A percentile compares a stretch with the other conserved stretches of the same genome.
Conservation (phyloP, 2,113 vertebrate genomes). For the Cottus gobio region DNA sequence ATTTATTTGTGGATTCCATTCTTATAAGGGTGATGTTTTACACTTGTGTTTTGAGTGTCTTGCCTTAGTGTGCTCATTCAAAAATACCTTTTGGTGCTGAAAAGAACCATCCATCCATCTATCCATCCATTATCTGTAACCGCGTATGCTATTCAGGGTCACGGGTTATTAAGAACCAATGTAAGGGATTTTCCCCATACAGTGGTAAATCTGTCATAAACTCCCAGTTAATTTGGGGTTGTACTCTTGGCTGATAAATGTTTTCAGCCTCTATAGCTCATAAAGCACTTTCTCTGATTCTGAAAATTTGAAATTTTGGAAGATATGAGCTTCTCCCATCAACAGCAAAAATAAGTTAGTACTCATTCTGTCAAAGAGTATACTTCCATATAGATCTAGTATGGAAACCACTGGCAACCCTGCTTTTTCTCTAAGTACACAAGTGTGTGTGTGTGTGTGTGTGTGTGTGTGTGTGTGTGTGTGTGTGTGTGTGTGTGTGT, state of each 20-base stretch:
- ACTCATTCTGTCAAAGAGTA: too few relatives aligned
- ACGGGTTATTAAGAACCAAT: not conserved
- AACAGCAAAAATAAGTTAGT: too few relatives aligned
- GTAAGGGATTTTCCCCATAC: not conserved
- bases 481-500: not conserved
- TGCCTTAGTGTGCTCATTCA: not conserved
- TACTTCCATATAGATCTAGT: too few relatives aligned
- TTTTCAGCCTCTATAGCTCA: not conserved
- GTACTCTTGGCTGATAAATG: not conserved
- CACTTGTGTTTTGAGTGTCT: not conserved
- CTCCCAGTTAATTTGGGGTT: not conserved
- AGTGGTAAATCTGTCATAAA: not conserved
- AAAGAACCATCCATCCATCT: not conserved
- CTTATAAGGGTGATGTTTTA: not conserved
- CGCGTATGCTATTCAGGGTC: too few relatives aligned
- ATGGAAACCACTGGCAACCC: too few relatives aligned
- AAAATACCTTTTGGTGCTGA: not conserved
- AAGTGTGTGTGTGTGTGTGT: not conserved
- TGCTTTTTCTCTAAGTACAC: too few relatives aligned
- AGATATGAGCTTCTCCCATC: not conserved
- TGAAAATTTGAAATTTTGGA: not conserved
- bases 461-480: not conserved
- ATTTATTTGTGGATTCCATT: constrained; percentile 3
- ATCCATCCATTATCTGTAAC: too few relatives aligned
- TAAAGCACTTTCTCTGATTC: not conserved